Conservation (phyloP, 64 coral and sea anemone genomes). For the Montipora cactus region DNA sequence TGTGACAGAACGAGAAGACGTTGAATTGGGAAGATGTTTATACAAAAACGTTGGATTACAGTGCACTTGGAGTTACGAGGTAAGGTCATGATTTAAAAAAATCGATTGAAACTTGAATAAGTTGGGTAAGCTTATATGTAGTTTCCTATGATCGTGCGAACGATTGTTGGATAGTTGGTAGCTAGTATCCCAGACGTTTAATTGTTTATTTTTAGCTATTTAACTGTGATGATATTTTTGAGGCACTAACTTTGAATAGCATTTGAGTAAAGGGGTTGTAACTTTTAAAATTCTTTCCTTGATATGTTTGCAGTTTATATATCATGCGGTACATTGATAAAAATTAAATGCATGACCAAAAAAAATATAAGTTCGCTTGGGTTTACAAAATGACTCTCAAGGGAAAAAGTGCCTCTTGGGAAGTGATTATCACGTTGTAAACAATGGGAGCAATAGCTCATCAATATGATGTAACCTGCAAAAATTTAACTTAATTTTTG, state of each 20-base stretch:
- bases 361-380: too few relatives aligned
- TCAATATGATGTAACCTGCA: neutral
- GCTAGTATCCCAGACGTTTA: too few relatives aligned
- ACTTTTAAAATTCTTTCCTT: neutral
- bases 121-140: too few relatives aligned
- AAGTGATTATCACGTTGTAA: neutral
- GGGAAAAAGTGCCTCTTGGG: neutral
- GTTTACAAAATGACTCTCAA: neutral
- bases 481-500: too few relatives aligned
- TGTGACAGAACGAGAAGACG: conserved; percentile 70
- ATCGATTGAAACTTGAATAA: neutral
- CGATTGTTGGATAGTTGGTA: too few relatives aligned
- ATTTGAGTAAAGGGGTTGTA: neutral
- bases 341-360: too few relatives aligned
- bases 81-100: neutral
- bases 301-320: neutral
- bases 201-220: too few relatives aligned
- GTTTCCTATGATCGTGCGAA: too few relatives aligned
- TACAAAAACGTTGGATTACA: conserved; percentile 64
- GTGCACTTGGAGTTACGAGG: conserved; percentile 89
- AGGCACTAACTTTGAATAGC: too few relatives aligned
- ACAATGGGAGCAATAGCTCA: too few relatives aligned
- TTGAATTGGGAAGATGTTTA: conserved; percentile 79
- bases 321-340: too few relatives aligned
- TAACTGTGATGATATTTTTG: too few relatives aligned